These are phyloP conservation scores for Acyrthosiphon pisum DNA, from an alignment of 1,140 invertebrate genomes.

Conservation along the genomic window DNA sequence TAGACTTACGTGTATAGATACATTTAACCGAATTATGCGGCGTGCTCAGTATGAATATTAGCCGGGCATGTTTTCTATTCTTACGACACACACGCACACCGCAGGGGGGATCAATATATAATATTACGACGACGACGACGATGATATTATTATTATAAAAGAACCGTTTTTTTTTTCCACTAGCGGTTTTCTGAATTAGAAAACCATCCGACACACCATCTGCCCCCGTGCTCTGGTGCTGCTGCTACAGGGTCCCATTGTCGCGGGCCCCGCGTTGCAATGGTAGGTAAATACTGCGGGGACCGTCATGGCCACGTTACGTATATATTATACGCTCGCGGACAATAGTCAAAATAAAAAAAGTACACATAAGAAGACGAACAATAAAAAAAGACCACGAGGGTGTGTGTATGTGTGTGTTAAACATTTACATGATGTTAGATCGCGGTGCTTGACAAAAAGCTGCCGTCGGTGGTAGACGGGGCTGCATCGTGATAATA, in stretches of 20 bases:
- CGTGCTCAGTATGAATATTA: slow-evolving; percentile 3
- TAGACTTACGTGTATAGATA: background rate
- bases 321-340: background rate
- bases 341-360: slow-evolving; percentile 37
- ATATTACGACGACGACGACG: background rate
- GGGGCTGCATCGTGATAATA: background rate
- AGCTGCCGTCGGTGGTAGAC: background rate
- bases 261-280: background rate
- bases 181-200: slow-evolving; percentile 51
- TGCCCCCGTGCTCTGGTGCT: background rate
- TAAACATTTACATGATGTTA: background rate
- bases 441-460: slow-evolving; percentile 31
- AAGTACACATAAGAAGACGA: slow-evolving; percentile 17
- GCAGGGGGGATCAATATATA: background rate
- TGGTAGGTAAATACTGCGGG: slow-evolving; percentile 42
- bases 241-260: slow-evolving; percentile 13
- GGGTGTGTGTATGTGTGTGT: background rate
- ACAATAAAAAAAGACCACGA: slow-evolving; percentile 36
- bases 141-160: slow-evolving; percentile 37
- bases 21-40: slow-evolving; percentile 53
- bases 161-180: slow-evolving; percentile 51
- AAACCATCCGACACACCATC: slow-evolving; percentile 38
- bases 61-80: slow-evolving; percentile 17
- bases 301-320: slow-evolving; percentile 22
- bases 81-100: background rate